phyloP scores from a whole-genome alignment of 1,140 invertebrate species.

The Leguminivora glycinivorella region DNA sequence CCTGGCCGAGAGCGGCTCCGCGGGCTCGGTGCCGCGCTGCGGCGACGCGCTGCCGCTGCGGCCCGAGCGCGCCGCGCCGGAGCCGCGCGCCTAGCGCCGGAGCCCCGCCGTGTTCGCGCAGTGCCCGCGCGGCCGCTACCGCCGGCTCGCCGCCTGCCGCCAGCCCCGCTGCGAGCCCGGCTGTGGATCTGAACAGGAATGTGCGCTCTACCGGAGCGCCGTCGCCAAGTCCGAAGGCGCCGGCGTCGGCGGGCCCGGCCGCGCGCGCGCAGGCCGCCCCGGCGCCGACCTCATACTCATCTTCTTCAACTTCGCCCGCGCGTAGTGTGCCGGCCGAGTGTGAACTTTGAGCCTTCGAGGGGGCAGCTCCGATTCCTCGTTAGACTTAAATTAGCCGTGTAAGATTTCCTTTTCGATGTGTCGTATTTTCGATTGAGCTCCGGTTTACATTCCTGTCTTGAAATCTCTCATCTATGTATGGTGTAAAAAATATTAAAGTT shows the following conservation, averaged over 20 bases:
- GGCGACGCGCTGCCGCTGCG: conserved; percentile 35
- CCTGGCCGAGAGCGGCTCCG: conserved; percentile 27
- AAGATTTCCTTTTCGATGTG: background rate
- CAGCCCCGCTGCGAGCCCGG: conserved; percentile 11
- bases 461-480: conserved; percentile 6
- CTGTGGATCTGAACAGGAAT: conserved; percentile 18
- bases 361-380: background rate
- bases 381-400: background rate
- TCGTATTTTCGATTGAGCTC: conserved; percentile 4
- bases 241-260: background rate
- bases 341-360: background rate
- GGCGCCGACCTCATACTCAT: conserved; percentile 10
- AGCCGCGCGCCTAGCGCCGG: conserved; percentile 48
- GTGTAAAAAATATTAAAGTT: background rate
- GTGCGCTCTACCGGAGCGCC: conserved; percentile 7
- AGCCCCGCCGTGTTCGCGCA: conserved; percentile 32
- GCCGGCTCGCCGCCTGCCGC: conserved; percentile 29
- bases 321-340: background rate
- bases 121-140: conserved; percentile 21
- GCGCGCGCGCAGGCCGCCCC: background rate
- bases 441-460: conserved; percentile 23
- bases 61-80: conserved; percentile 40
- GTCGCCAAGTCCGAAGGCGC: conserved; percentile 2
- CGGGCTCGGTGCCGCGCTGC: background rate
- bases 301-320: conserved; percentile 21